Conservation (phyloP, 1,140 invertebrate genomes). For the Manduca sexta region DNA sequence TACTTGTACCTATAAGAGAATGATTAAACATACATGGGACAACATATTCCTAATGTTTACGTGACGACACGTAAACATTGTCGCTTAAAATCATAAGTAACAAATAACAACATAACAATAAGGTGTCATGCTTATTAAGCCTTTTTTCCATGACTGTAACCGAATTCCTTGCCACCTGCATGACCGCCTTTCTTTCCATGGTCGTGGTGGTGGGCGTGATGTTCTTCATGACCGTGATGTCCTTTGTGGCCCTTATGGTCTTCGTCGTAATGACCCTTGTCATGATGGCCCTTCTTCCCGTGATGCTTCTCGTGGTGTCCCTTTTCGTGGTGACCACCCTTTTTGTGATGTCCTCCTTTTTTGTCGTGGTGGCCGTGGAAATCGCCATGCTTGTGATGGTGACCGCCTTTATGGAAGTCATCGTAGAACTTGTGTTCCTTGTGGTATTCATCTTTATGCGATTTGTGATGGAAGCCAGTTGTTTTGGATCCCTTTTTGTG, state of each 20-base stretch:
- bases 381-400: conserved; percentile 80
- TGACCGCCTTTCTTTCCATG: conserved; percentile 80
- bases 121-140: conserved; percentile 25
- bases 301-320: conserved; percentile 81
- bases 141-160: conserved; percentile 75
- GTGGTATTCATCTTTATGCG: conserved; percentile 87
- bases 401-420: conserved; percentile 84
- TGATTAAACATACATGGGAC: no score
- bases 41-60: neutral
- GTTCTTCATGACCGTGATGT: conserved; percentile 77
- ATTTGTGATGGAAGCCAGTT: conserved; percentile 84
- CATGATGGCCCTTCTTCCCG: conserved; percentile 82
- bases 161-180: conserved; percentile 77
- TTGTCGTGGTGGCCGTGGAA: conserved; percentile 80
- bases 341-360: conserved; percentile 81
- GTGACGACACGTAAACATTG: neutral
- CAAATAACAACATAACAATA: conserved; percentile 26
- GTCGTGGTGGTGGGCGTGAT: conserved; percentile 78
- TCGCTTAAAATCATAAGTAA: neutral
- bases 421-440: conserved; percentile 90
- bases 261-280: conserved; percentile 79
- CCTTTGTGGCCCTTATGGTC: conserved; percentile 78
- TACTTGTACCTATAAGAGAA: no score
- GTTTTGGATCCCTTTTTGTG: conserved; percentile 84
- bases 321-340: conserved; percentile 81